A percentile compares a stretch with the other conserved stretches of the same genome.
Conservation (phyloP, 2,113 vertebrate genomes). For the Passerina amoena region DNA sequence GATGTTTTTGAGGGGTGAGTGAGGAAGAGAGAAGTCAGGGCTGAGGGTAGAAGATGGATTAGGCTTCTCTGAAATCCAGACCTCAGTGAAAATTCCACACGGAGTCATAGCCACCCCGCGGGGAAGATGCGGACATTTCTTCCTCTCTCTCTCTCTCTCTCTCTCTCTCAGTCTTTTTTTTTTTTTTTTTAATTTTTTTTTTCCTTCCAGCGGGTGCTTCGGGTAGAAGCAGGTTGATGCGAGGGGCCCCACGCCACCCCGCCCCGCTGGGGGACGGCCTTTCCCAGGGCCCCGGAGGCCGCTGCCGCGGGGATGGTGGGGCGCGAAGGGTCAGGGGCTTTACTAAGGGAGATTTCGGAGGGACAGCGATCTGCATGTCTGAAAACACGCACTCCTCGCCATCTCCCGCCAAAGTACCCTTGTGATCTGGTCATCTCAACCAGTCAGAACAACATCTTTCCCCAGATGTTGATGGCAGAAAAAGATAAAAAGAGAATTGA, state of each 20-base stretch:
- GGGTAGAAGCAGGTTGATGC: background rate
- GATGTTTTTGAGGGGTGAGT: rapidly evolving
- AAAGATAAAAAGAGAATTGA: conserved; percentile 23
- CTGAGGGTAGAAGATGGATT: background rate
- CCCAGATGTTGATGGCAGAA: conserved; percentile 3
- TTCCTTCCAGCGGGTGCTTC: rapidly evolving
- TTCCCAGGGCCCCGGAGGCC: background rate
- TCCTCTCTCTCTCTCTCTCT: too few species aligned
- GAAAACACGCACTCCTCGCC: background rate
- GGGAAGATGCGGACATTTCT: background rate
- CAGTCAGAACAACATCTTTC: background rate
- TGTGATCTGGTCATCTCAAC: background rate
- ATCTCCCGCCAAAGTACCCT: background rate
- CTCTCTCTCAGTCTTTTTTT: background rate
- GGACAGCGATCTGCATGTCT: background rate
- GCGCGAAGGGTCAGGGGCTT: background rate
- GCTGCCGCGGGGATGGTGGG: rapidly evolving
- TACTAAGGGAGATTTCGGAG: background rate
- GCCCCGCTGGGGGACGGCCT: background rate
- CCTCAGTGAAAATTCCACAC: rapidly evolving
- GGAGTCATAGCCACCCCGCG: rapidly evolving
- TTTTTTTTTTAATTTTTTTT: background rate
- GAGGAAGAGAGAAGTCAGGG: rapidly evolving
- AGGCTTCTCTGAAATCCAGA: background rate
- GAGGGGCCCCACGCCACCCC: rapidly evolving